phyloP scores from a whole-genome alignment of 2,888 invertebrate genomes.

The Microctonus aethiopoides region DNA sequence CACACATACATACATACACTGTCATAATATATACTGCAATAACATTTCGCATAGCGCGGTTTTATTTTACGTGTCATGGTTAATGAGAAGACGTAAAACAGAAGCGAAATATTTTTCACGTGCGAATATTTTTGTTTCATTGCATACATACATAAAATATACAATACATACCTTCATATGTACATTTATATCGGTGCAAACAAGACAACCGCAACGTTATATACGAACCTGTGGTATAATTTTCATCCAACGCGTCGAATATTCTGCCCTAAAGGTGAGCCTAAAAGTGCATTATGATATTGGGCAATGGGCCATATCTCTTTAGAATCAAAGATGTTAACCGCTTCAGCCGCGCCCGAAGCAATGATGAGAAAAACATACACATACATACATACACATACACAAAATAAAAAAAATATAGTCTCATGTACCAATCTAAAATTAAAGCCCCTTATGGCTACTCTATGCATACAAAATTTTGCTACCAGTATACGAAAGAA shows the following conservation, averaged over 20 bases:
- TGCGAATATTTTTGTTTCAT: background rate
- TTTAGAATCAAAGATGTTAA: constrained; percentile 50
- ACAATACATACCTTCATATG: constrained; percentile 25
- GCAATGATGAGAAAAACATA: constrained; percentile 25
- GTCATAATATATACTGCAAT: background rate
- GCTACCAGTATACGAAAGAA: constrained; percentile 56
- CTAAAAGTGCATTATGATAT: constrained; percentile 54
- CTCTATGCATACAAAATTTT: constrained; percentile 66
- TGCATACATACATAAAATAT: background rate
- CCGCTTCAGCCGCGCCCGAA: constrained; percentile 35
- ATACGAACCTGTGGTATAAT: constrained; percentile 38
- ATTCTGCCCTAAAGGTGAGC: constrained; percentile 34
- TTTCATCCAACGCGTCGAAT: constrained; percentile 30
- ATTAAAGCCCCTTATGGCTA: constrained; percentile 45
- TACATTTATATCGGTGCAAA: constrained; percentile 36
- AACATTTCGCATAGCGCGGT: constrained; percentile 7
- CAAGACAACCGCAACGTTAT: constrained; percentile 44
- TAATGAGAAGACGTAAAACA: constrained; percentile 45
- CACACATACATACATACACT: background rate
- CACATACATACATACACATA: constrained; percentile 24
- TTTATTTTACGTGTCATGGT: constrained; percentile 35
- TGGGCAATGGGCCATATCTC: constrained; percentile 49
- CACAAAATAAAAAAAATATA: constrained; percentile 48
- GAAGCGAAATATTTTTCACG: constrained; percentile 41
- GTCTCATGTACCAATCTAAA: background rate